Percentiles rank a stretch among this genome's conserved stretches.
These are phyloP conservation scores for Mizuhopecten yessoensis DNA, from an alignment of 1,140 invertebrate genomes.

Conservation along the genomic window DNA sequence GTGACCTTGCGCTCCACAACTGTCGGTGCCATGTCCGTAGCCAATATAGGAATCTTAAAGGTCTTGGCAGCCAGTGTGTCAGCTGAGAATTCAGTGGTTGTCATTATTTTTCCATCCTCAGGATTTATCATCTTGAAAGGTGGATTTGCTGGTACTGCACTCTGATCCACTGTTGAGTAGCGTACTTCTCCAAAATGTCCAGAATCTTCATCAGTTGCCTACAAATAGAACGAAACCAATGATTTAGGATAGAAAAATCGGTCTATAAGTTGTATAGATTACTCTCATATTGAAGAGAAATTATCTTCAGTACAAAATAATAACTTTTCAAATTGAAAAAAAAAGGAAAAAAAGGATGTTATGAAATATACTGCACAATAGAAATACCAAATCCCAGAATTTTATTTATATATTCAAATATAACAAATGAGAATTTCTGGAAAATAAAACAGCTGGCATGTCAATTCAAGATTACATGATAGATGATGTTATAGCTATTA, in stretches of 20 bases:
- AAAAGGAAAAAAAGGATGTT: neutral
- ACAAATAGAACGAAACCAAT: neutral
- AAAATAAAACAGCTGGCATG: no score
- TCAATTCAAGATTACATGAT: no score
- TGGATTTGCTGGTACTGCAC: neutral
- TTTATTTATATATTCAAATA: no score
- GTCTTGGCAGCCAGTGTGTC: conserved; percentile 27
- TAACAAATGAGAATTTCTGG: no score
- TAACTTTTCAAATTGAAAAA: neutral
- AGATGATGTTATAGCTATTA: neutral
- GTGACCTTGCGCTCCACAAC: conserved; percentile 43
- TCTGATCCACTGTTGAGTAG: conserved; percentile 44
- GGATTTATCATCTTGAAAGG: conserved; percentile 57
- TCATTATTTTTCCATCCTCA: conserved; percentile 53
- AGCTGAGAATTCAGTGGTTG: conserved; percentile 52
- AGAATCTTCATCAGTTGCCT: conserved; percentile 66
- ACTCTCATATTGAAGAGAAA: no score
- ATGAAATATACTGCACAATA: no score
- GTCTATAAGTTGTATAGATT: no score
- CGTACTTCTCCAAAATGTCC: conserved; percentile 58
- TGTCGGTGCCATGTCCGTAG: conserved; percentile 51
- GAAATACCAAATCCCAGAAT: no score
- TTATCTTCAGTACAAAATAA: no score
- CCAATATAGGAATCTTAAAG: conserved; percentile 56
- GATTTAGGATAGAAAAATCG: neutral